Conservation (phyloP, 2,888 invertebrate genomes). For the Heliconius charithonia region DNA sequence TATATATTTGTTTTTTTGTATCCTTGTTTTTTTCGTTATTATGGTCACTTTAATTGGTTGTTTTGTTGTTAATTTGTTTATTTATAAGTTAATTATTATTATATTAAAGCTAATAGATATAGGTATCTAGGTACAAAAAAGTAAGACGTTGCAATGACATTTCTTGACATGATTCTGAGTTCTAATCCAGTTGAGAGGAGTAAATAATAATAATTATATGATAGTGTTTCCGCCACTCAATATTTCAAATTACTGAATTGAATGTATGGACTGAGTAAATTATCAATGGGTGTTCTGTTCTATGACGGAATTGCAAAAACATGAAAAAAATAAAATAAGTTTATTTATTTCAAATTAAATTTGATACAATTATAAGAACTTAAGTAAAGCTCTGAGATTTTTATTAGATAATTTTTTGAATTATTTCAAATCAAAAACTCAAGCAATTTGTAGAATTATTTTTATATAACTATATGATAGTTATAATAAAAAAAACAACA, state of each 20-base stretch:
- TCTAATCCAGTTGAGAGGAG: background rate
- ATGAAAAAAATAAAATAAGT: background rate
- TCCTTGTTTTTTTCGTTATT: constrained; percentile 35
- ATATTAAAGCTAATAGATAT: background rate
- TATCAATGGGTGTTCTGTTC: background rate
- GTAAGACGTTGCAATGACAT: background rate
- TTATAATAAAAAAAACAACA: background rate
- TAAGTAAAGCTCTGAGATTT: too few relatives aligned
- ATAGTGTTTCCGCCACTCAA: background rate
- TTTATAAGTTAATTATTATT: background rate
- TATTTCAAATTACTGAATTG: background rate
- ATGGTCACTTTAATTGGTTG: constrained; percentile 14
- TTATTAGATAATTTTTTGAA: too few relatives aligned
- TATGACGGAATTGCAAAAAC: background rate
- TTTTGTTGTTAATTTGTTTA: background rate
- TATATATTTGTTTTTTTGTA: constrained; percentile 63
- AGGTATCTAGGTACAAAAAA: background rate
- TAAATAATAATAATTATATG: background rate
- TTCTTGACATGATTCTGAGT: background rate
- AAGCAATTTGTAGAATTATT: background rate
- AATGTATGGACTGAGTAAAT: background rate
- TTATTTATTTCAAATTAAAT: background rate
- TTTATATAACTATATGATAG: background rate
- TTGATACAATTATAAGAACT: background rate
- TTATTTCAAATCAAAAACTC: background rate